Conservation (phyloP, 1,140 invertebrate genomes). For the Bombus vancouverensis region DNA sequence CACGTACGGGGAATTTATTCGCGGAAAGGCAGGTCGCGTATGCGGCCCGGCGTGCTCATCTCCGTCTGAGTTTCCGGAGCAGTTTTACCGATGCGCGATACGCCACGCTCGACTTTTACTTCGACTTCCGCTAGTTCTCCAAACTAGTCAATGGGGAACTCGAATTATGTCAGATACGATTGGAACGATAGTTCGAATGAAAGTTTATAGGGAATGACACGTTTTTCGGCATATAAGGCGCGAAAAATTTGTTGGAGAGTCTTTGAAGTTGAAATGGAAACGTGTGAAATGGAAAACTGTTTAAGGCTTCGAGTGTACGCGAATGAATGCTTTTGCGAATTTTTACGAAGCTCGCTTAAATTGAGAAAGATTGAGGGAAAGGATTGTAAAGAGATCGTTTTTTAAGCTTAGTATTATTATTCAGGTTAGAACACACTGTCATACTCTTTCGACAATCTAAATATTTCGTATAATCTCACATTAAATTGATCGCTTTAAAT, state of each 20-base stretch:
- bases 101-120: conserved; percentile 25
- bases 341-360: too few species aligned
- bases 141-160: conserved; percentile 39
- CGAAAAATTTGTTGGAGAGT: neutral
- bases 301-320: too few species aligned
- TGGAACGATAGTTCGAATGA: neutral
- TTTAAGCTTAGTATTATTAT: too few species aligned
- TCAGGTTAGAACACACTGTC: too few species aligned
- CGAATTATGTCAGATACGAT: neutral
- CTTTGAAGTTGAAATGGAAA: too few species aligned
- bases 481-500: too few species aligned
- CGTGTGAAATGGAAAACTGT: too few species aligned
- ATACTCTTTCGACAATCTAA: too few species aligned
- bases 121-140: conserved; percentile 42
- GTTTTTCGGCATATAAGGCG: neutral
- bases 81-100: conserved; percentile 46
- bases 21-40: conserved; percentile 66
- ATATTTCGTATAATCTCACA: too few species aligned
- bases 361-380: too few species aligned
- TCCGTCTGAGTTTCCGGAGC: conserved; percentile 57
- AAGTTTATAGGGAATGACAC: neutral
- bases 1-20: conserved; percentile 75
- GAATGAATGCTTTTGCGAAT: too few species aligned
- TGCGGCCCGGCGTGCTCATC: conserved; percentile 62
- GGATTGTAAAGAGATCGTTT: too few species aligned